These are phyloP conservation scores for Isichthys henryi DNA, from an alignment of 2,113 vertebrate genomes.

Conservation along the genomic window DNA sequence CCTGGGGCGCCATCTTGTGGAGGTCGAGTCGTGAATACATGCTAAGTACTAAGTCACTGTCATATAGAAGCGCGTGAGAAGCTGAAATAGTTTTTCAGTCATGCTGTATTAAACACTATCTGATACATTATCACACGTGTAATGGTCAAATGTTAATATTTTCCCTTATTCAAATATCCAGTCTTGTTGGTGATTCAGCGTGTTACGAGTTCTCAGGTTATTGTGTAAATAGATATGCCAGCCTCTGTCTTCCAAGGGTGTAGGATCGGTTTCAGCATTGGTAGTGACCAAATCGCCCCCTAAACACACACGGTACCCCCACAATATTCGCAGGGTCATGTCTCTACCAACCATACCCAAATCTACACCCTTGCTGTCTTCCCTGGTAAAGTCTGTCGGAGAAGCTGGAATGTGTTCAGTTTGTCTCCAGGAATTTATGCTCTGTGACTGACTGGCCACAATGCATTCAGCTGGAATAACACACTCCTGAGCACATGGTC, in stretches of 20 bases:
- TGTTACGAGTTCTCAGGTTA: not conserved
- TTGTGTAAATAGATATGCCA: not conserved
- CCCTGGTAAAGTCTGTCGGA: not conserved
- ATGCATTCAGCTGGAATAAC: not conserved
- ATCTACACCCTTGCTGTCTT: not conserved
- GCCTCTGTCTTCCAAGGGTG: not conserved
- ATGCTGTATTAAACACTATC: not conserved
- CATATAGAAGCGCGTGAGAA: not conserved
- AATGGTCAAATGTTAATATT: not conserved
- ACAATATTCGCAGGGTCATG: not conserved
- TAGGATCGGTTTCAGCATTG: not conserved
- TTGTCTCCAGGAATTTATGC: not conserved
- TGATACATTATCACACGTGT: not conserved
- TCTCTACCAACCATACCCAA: not conserved
- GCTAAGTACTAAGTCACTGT: not conserved
- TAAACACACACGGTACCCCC: not conserved
- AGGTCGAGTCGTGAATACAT: not conserved
- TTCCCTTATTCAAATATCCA: not conserved
- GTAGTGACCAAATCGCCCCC: not conserved
- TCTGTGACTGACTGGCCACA: not conserved
- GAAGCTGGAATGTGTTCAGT: not conserved
- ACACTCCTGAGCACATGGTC: not conserved
- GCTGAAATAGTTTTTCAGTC: not conserved
- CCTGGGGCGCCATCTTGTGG: conserved; percentile 3
- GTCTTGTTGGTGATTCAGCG: not conserved